These are phyloP conservation scores for Bradypodion pumilum DNA, from an alignment of 2,797 vertebrate species.

Conservation along the genomic window DNA sequence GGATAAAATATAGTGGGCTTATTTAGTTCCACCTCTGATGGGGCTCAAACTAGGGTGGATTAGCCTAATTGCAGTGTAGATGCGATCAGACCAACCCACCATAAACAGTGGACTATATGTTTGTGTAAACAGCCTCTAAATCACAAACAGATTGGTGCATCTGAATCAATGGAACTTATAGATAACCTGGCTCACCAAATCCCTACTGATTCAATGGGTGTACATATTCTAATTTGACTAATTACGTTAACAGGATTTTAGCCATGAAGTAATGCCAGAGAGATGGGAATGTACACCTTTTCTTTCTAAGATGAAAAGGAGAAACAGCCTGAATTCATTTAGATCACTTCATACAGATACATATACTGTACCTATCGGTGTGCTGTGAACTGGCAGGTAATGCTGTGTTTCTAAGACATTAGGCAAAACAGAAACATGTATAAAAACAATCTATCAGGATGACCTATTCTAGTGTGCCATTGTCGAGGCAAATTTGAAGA, in stretches of 20 bases:
- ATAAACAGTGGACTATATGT: no score
- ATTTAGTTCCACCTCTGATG: no score
- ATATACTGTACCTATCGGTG: not conserved
- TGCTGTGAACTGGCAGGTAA: conserved; percentile 11
- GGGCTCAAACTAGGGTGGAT: no score
- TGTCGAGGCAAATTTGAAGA: conserved; percentile 21
- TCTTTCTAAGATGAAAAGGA: not conserved
- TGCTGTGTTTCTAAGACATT: not conserved
- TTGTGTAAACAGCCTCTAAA: no score
- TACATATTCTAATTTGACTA: no score
- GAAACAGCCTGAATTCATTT: not conserved
- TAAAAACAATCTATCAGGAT: conserved; percentile 1
- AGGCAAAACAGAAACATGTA: not conserved
- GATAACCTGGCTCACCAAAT: no score
- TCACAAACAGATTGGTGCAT: no score
- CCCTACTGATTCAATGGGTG: no score
- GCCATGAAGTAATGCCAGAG: not conserved
- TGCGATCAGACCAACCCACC: no score
- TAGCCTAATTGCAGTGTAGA: no score
- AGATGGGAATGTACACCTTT: not conserved
- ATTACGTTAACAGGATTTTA: not conserved
- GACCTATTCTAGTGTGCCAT: conserved; percentile 6
- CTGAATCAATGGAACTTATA: no score
- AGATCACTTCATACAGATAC: not conserved
- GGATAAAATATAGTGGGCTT: no score